Evolutionary conservation across 2,797 vertebrate genomes (phyloP), one percentile per base, ranked within the genome.

Genomic region (Lacerta bilineata): DNA sequence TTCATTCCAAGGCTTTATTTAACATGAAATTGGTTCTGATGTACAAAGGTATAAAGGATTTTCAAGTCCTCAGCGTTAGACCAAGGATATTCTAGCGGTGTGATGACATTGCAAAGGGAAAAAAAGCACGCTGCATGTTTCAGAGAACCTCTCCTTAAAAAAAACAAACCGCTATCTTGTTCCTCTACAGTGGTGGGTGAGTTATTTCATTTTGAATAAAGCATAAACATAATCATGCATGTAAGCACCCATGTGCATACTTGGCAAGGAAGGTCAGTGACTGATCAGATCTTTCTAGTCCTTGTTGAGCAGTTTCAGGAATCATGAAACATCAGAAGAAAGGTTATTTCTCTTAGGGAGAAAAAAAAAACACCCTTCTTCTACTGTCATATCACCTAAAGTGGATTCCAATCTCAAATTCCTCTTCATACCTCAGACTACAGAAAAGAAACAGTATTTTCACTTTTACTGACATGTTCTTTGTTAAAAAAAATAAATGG

Each of bases 391-490:
- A 84, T 90, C 91, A 88, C 90, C 86, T 66, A 88, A 68, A 89
- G 83, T 74, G 92, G 88, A 82, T 87, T 91, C 87, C 68, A 87
- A 39, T 86, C 87, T 90, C 85, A 96, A 92, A 86, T 92, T 93
- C 90, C 92, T 91, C 93, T 93, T 96, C 93, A 95, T 95, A 93
- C 93, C 95, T 95, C 95, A 84, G 89, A 94, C 91, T 90, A 93
- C 91, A 95, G 94, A 91, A 95, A 95, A 94, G 84, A 95, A 88
- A 92, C 87, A 79, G 90, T 93, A 93, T 80, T 94, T 89, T 94
- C 87, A 86, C 86, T 77, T 90, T 94, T 91, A 74, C 91, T 90
- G 89, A 90, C 41, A 87, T 85, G 59, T 29, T 94, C 83, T 94
- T 89, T 90, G 29, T 88, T 74, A 50, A 83, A 94, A 72, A 33